Conservation (phyloP, 2,113 vertebrate genomes). For the Rhagologus leucostigma region DNA sequence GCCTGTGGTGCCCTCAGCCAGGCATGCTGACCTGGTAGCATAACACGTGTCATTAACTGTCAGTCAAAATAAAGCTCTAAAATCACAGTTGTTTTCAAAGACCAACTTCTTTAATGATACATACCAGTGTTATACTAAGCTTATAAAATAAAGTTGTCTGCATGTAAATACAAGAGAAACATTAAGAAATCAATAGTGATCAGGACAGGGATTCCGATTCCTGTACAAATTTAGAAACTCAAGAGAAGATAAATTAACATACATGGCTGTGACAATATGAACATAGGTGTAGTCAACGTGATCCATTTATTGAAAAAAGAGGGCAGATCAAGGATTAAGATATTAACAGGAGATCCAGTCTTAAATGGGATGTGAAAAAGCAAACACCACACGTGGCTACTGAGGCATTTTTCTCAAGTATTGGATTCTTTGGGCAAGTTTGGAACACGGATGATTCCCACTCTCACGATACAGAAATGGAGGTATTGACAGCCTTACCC, state of each 20-base stretch:
- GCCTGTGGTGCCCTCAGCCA: conserved; percentile 22
- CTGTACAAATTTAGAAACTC: conserved; percentile 57
- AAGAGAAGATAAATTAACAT: conserved; percentile 48
- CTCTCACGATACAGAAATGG: conserved; percentile 3
- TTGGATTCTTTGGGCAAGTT: conserved; percentile 32
- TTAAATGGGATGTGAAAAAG: not conserved
- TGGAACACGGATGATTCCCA: not conserved
- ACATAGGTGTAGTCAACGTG: not conserved
- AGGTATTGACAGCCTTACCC: conserved; percentile 26
- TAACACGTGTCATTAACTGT: conserved; percentile 54
- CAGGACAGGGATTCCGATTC: conserved; percentile 6
- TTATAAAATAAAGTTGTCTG: conserved; percentile 66
- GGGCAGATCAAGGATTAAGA: not conserved
- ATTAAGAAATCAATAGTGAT: conserved; percentile 55
- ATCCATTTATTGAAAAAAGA: conserved; percentile 9
- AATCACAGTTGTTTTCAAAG: conserved; percentile 72
- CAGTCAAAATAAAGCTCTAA: conserved; percentile 73
- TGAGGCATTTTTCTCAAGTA: conserved; percentile 31
- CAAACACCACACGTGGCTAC: not conserved
- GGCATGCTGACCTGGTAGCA: conserved; percentile 46
- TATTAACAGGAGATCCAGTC: not conserved
- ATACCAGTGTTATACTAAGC: conserved; percentile 57
- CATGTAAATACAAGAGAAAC: conserved; percentile 54
- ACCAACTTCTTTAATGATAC: conserved; percentile 71
- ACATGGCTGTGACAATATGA: conserved; percentile 34